phyloP scores from a whole-genome alignment of 2,797 vertebrate genomes.

The Vespertilio murinus region DNA sequence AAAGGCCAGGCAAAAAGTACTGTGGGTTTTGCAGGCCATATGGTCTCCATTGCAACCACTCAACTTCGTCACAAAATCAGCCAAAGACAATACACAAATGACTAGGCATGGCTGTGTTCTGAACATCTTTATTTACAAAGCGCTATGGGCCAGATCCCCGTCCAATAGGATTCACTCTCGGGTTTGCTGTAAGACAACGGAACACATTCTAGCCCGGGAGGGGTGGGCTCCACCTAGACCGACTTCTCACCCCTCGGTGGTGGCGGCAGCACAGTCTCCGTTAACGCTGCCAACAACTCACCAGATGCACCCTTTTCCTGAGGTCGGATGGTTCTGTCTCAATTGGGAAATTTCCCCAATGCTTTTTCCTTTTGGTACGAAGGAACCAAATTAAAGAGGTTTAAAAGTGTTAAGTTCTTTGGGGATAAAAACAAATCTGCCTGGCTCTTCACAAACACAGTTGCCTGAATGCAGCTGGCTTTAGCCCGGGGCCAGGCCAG shows the following conservation, averaged over 20 bases:
- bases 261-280: background rate
- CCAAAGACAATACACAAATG: background rate
- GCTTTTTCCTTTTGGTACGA: background rate
- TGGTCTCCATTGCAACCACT: background rate
- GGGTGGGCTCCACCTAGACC: background rate
- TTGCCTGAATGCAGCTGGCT: slow-evolving; percentile 64
- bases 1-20: background rate
- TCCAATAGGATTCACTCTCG: background rate
- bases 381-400: slow-evolving; percentile 6
- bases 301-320: background rate
- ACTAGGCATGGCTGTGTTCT: background rate
- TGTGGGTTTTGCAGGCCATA: background rate
- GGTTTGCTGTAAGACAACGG: background rate
- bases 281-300: background rate
- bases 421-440: slow-evolving; percentile 74
- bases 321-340: background rate
- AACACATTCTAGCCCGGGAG: background rate
- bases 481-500: slow-evolving; percentile 54
- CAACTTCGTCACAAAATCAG: background rate
- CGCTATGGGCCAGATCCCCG: background rate
- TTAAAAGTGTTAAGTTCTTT: slow-evolving; percentile 59
- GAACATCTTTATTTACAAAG: background rate
- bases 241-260: background rate
- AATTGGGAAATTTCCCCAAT: background rate
- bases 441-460: slow-evolving; percentile 77